Evolutionary conservation across 1,140 invertebrate genomes (phyloP).

Genomic region (Ooceraea biroi): DNA sequence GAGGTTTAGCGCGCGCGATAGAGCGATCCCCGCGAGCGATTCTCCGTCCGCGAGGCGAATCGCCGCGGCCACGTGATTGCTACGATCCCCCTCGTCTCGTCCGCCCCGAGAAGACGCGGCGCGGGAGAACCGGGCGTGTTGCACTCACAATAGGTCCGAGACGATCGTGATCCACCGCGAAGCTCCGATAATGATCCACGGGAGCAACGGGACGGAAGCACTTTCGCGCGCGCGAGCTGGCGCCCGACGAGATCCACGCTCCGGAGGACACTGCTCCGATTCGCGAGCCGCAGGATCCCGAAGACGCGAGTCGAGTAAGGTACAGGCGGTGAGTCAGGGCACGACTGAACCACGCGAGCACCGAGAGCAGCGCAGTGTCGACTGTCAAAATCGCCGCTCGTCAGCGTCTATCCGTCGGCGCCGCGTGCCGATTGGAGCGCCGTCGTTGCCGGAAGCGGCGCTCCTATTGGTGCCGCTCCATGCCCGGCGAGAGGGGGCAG

Average conservation of each 20-base stretch:
- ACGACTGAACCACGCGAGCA: conserved; percentile 51
- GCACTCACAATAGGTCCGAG: conserved; percentile 12
- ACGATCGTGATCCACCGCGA: neutral
- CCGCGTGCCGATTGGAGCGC: conserved; percentile 70
- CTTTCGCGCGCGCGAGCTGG: conserved; percentile 6
- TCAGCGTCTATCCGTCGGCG: conserved; percentile 71
- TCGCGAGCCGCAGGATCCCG: conserved; percentile 11
- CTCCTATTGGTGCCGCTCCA: conserved; percentile 69
- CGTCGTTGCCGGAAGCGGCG: conserved; percentile 74
- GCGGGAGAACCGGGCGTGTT: neutral
- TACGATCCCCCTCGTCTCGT: neutral
- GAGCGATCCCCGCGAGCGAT: neutral
- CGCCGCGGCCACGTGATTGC: conserved; percentile 11
- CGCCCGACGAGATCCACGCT: no score
- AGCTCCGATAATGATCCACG: conserved; percentile 3
- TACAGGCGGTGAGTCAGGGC: neutral
- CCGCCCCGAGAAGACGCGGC: neutral
- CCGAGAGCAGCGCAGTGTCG: conserved; percentile 64
- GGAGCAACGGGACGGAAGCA: neutral
- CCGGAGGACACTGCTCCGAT: no score
- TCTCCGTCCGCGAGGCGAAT: neutral
- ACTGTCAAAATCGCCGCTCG: conserved; percentile 73
- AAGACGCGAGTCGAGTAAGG: conserved; percentile 21
- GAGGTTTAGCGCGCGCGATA: neutral
- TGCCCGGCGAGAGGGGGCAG: conserved; percentile 52